Percentiles rank a stretch among this genome's conserved stretches.
phyloP scores from a whole-genome alignment of 2,113 vertebrate genomes.

The Nibea coibor region DNA sequence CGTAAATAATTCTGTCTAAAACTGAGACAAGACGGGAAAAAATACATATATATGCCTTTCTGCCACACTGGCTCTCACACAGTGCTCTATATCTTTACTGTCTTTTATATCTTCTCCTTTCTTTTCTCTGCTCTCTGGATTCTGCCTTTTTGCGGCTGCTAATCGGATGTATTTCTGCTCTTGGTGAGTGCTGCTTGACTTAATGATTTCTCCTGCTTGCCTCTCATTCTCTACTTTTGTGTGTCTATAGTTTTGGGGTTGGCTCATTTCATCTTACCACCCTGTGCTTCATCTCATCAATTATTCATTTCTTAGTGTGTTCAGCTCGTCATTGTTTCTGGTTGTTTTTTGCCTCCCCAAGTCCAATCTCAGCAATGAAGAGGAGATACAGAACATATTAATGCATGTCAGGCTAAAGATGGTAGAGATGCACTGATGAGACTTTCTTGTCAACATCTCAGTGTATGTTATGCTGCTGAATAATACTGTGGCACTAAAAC shows the following conservation, averaged over 20 bases:
- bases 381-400: neutral
- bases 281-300: neutral
- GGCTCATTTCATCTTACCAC: slow-evolving; percentile 8
- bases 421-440: neutral
- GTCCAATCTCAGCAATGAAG: neutral
- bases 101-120: slow-evolving; percentile 59
- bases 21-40: no score
- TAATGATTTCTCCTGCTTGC: neutral
- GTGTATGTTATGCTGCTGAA: neutral
- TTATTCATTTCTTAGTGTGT: neutral
- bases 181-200: slow-evolving; percentile 70
- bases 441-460: neutral
- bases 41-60: no score
- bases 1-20: no score
- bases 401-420: neutral
- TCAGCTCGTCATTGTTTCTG: neutral
- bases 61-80: slow-evolving; percentile 13
- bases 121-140: slow-evolving; percentile 73
- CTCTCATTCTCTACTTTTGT: slow-evolving; percentile 6
- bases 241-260: neutral
- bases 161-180: slow-evolving; percentile 57
- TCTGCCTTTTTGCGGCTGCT: slow-evolving; percentile 79
- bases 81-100: slow-evolving; percentile 39
- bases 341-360: neutral
- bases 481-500: neutral